Conservation (phyloP, 2,888 invertebrate species). For the Norana najaformis region DNA sequence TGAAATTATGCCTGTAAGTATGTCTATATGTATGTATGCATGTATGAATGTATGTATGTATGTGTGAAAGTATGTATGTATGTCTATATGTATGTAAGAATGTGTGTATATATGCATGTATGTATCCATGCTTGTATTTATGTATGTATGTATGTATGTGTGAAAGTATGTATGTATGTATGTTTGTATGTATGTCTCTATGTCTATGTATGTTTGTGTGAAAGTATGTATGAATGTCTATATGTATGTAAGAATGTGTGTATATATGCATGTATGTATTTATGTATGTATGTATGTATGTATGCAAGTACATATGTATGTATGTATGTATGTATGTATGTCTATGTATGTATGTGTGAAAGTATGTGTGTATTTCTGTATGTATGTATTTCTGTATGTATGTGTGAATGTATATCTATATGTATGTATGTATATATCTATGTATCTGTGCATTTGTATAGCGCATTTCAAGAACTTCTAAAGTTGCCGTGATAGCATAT, state of each 20-base stretch:
- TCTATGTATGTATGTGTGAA: slow-evolving; percentile 29
- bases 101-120: slow-evolving; percentile 33
- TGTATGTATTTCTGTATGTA: slow-evolving; percentile 18
- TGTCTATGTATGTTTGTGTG: not conserved
- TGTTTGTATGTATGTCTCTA: slow-evolving; percentile 24
- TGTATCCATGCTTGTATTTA: slow-evolving; percentile 36
- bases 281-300: slow-evolving; percentile 36
- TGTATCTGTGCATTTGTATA: not conserved
- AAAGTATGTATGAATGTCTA: slow-evolving; percentile 18
- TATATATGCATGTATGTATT: slow-evolving; percentile 37
- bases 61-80: slow-evolving; percentile 33
- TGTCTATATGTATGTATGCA: too few species aligned
- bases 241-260: not conserved
- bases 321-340: slow-evolving; percentile 38
- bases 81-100: slow-evolving; percentile 37
- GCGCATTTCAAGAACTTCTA: too few species aligned
- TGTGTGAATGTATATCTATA: slow-evolving; percentile 19
- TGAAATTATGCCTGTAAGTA: not conserved
- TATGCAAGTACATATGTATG: slow-evolving; percentile 33
- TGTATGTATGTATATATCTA: slow-evolving; percentile 26
- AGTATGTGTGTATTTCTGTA: not conserved
- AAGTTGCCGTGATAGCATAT: too few species aligned
- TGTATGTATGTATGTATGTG: slow-evolving; percentile 21
- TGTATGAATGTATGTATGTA: not conserved
- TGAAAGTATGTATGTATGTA: slow-evolving; percentile 36